Percentiles rank a stretch among this genome's conserved stretches.
phyloP scores from a whole-genome alignment of 2,888 invertebrate species.

The Glomeris marginata region DNA sequence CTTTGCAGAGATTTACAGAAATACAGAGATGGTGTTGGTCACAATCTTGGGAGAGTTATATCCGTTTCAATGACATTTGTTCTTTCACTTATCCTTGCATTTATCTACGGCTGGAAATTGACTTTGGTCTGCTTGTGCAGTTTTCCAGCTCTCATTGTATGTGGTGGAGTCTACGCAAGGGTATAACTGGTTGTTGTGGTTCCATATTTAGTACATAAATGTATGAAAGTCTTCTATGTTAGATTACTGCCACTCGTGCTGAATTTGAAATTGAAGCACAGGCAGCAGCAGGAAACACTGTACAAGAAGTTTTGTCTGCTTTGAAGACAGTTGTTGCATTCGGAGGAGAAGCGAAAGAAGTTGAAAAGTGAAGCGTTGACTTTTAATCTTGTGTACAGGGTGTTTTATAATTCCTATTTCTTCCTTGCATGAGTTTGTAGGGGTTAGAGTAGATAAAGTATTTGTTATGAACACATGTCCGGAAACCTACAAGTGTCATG shows the following conservation, averaged over 20 bases:
- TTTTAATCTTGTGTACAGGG: too few species aligned
- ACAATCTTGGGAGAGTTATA: conserved; percentile 58
- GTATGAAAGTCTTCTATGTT: too few species aligned
- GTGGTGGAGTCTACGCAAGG: conserved; percentile 29
- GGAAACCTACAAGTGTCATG: too few species aligned
- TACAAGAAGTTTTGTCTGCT: conserved; percentile 24
- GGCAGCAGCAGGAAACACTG: conserved; percentile 25
- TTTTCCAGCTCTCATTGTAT: conserved; percentile 56
- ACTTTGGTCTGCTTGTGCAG: conserved; percentile 58
- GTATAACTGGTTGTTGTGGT: too few species aligned
- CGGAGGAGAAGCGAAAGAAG: conserved; percentile 23
- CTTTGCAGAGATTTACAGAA: conserved; percentile 48
- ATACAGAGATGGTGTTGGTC: conserved; percentile 68
- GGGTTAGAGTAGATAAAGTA: too few species aligned
- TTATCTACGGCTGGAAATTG: conserved; percentile 63
- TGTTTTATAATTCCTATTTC: too few species aligned
- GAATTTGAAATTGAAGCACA: conserved; percentile 31
- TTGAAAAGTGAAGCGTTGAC: conserved; percentile 22
- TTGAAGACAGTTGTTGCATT: conserved; percentile 24
- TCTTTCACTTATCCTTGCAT: conserved; percentile 50
- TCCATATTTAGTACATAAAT: too few species aligned
- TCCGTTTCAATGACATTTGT: conserved; percentile 53
- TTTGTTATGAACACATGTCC: too few species aligned
- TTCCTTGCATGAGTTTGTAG: too few species aligned
- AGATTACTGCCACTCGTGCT: conserved; percentile 13